Percentiles rank a stretch among this genome's conserved stretches.
phyloP scores from a whole-genome alignment of 2,113 vertebrate species.

The Lonchura striata region DNA sequence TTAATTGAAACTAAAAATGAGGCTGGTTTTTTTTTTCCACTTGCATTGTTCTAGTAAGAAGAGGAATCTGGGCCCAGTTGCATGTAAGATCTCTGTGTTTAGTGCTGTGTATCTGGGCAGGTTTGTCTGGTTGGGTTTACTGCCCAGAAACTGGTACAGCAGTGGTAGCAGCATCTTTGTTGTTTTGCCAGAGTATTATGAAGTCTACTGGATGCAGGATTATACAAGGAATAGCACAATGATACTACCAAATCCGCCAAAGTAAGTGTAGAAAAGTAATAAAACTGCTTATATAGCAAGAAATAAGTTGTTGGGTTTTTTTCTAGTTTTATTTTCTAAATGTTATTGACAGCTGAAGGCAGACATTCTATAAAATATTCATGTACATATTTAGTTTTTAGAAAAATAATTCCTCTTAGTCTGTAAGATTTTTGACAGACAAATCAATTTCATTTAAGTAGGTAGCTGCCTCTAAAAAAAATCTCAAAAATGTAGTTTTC shows the following conservation, averaged over 20 bases:
- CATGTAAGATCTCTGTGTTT: not conserved
- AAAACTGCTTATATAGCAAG: not conserved
- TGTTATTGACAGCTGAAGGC: not conserved
- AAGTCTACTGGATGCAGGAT: not conserved
- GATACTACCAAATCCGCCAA: not conserved
- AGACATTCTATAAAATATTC: not conserved
- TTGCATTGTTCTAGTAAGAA: not conserved
- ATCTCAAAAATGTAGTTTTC: not conserved
- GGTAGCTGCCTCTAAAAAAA: not conserved
- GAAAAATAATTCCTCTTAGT: not conserved
- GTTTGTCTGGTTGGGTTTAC: not conserved
- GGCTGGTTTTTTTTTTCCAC: not conserved
- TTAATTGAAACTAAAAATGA: not conserved
- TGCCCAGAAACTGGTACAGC: not conserved
- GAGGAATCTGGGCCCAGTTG: not conserved
- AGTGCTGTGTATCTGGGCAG: not conserved
- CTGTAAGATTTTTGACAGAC: not conserved
- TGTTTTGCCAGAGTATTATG: not conserved
- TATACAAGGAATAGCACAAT: not conserved
- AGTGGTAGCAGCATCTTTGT: not conserved
- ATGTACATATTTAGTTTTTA: not conserved
- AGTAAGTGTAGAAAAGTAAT: not conserved
- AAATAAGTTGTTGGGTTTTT: not conserved
- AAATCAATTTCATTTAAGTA: not conserved
- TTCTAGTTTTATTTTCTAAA: not conserved